phyloP scores from a whole-genome alignment of 1,140 invertebrate genomes.

The Ips nitidus region DNA sequence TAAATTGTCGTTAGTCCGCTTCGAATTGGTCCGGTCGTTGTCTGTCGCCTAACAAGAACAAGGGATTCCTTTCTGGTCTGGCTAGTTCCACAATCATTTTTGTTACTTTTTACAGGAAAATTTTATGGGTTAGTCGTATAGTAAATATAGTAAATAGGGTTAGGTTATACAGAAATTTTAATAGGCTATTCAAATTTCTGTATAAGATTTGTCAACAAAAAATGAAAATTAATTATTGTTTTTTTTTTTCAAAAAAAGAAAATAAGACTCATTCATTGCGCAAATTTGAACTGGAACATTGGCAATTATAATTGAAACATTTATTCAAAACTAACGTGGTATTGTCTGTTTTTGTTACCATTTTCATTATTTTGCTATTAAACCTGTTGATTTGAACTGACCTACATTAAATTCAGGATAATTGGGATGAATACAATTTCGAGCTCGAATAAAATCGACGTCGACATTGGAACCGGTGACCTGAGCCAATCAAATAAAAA shows the following conservation, averaged over 20 bases:
- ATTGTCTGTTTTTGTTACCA: not conserved
- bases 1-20: conserved; percentile 1
- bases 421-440: not conserved
- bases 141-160: not conserved
- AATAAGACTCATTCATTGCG: too few species aligned
- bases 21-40: not conserved
- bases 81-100: not conserved
- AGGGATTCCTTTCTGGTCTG: not conserved
- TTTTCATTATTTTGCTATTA: not conserved
- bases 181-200: not conserved
- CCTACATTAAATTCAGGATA: not conserved
- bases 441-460: not conserved
- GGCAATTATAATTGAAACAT: not conserved
- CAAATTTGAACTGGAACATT: too few species aligned
- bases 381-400: not conserved
- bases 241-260: too few species aligned
- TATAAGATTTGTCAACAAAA: not conserved
- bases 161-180: not conserved
- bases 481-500: conserved; percentile 3
- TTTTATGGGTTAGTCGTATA: too few species aligned
- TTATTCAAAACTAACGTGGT: not conserved
- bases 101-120: too few species aligned
- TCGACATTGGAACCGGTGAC: too few species aligned
- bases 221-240: too few species aligned
- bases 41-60: not conserved